Percentiles rank a stretch among this genome's conserved stretches.
These are phyloP conservation scores for Rhagoletis zephyria DNA, from an alignment of 1,140 invertebrate genomes.

Conservation along the genomic window DNA sequence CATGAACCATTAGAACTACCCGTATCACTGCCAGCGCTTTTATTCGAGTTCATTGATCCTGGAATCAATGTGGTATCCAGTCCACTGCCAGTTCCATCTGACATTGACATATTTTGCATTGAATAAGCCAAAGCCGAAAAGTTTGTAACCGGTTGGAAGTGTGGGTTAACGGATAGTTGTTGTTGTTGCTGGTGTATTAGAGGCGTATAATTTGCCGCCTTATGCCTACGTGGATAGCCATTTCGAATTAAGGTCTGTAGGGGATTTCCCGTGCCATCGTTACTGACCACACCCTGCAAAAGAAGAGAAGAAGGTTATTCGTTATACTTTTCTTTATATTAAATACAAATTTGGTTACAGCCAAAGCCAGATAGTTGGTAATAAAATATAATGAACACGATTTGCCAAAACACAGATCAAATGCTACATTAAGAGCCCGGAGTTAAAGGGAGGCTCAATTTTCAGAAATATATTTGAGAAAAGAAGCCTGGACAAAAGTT, in stretches of 20 bases:
- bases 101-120: constrained; percentile 67
- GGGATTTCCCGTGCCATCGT: constrained; percentile 63
- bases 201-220: constrained; percentile 64
- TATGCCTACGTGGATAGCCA: constrained; percentile 68
- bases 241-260: constrained; percentile 69
- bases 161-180: constrained; percentile 73
- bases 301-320: not conserved
- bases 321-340: too few species aligned
- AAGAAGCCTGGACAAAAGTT: too few species aligned
- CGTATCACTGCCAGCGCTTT: constrained; percentile 69
- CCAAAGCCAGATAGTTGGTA: too few species aligned
- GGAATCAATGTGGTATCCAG: constrained; percentile 49
- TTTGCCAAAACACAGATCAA: too few species aligned
- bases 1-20: constrained; percentile 71
- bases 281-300: constrained; percentile 62
- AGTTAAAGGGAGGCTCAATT: too few species aligned
- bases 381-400: too few species aligned
- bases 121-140: constrained; percentile 62
- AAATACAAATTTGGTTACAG: too few species aligned
- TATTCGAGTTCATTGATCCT: constrained; percentile 62
- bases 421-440: too few species aligned
- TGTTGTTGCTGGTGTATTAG: constrained; percentile 64
- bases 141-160: constrained; percentile 66
- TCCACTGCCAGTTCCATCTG: constrained; percentile 46
- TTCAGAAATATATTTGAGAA: too few species aligned